Base-by-base conservation (phyloP, 2,797 vertebrate species). In the Notamacropus eugenii region DNA sequence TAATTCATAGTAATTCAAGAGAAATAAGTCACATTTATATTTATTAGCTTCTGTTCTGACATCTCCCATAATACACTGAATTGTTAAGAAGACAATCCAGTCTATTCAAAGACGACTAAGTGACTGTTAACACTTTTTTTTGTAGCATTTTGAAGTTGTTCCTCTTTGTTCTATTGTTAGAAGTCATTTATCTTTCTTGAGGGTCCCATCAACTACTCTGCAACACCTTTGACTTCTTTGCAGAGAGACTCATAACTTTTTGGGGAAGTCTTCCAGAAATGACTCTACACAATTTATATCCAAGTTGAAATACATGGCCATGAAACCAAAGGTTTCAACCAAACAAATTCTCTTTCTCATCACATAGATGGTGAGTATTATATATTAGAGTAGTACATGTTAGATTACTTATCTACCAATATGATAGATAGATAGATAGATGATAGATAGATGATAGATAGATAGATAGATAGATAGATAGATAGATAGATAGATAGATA, bases 111-210 rank as follows among this genome's bases (percentile, higher is more conserved):
- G 19, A 46, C 40, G 46, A 27, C 40, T 82, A 82, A 46, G 74
- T 82, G 40, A 46, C 22, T 6, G 34, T 92, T 46, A 92, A 46
- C 74, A 82, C 40, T 1, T 74, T 3, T 93, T 1, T 93, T 10
- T 92, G 13, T 19, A 94, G 52, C 34, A 1, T 55, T 82, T 13
- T 29, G 74, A 91, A 54, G 59, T 91, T 94, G 54, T 90, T 34
- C 22, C 46, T 92, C 13, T 92, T 54, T 93, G 46, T 56, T 96
- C 27, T 95, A 87, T 27, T 93, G 22, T 95, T 93, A 93, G 46
- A 93, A 55, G 93, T 94, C 95, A 74, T 92, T 96, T 90, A 94
- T 90, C 28, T 94, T 62, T 46, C 5, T 94, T 95, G 93, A 95
- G 92, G 93, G 74, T 93, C 4, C 16, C 57, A 87, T 92, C 10